Conservation (phyloP, 2,888 invertebrate species). For the Pterobdella sp. region DNA sequence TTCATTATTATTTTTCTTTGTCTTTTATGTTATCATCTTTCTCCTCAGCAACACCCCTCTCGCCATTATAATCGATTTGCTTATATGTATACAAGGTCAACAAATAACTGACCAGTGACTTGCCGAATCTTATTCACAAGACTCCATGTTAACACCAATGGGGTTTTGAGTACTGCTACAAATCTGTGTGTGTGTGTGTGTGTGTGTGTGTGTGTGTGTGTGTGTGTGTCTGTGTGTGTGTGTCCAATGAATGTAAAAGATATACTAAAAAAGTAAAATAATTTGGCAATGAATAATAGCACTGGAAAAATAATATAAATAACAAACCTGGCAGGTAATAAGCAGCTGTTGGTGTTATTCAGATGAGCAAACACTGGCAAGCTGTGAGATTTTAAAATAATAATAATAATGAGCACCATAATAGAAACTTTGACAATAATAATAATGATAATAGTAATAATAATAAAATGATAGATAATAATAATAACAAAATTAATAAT, state of each 20-base stretch:
- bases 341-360: slow-evolving; percentile 74
- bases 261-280: not conserved
- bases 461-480: not conserved
- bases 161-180: slow-evolving; percentile 71
- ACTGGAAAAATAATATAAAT: no score
- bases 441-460: not conserved
- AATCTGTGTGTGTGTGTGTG: slow-evolving; percentile 53
- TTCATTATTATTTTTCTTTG: no score
- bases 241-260: slow-evolving; percentile 11
- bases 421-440: not conserved
- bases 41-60: no score
- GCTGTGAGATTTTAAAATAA: slow-evolving; percentile 49
- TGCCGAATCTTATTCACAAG: slow-evolving; percentile 63
- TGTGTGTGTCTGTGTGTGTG: slow-evolving; percentile 1
- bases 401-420: slow-evolving; percentile 8
- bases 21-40: no score
- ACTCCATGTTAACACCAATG: slow-evolving; percentile 74
- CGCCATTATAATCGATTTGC: no score
- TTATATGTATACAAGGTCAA: not conserved
- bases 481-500: not conserved
- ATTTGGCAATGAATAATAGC: not conserved
- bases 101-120: slow-evolving; percentile 47
- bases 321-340: slow-evolving; percentile 75
- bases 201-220: slow-evolving; percentile 4
- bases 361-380: slow-evolving; percentile 72